phyloP scores from a whole-genome alignment of 2,113 vertebrate species.

The Cavia porcellus region DNA sequence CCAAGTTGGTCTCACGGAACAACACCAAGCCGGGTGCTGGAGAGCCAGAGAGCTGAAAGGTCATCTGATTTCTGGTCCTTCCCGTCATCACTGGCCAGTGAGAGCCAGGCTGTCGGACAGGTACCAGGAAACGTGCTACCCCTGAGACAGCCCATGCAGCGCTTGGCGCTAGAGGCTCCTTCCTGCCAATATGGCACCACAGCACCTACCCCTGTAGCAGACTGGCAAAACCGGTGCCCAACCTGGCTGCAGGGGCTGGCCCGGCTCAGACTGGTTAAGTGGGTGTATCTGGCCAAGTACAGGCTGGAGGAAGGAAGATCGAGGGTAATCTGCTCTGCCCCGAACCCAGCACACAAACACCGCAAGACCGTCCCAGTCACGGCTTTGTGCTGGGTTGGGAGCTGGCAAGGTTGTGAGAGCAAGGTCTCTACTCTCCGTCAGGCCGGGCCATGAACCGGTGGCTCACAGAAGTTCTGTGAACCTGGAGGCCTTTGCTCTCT shows the following conservation, averaged over 20 bases:
- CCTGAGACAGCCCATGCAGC: neutral
- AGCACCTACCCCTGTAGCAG: constrained; percentile 39
- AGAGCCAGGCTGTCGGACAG: neutral
- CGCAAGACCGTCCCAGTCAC: neutral
- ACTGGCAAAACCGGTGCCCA: constrained; percentile 71
- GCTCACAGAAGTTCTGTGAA: neutral
- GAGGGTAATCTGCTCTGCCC: constrained; percentile 9
- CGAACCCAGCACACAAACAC: neutral
- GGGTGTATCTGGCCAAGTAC: constrained; percentile 63
- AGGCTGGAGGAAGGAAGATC: neutral
- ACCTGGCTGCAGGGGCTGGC: constrained; percentile 31
- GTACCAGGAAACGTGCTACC: constrained; percentile 49
- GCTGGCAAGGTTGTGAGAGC: neutral
- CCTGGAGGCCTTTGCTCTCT: neutral
- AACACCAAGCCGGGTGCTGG: neutral
- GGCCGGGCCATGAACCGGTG: neutral
- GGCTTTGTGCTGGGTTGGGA: neutral
- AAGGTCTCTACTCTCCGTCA: neutral
- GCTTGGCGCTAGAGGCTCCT: constrained; percentile 8
- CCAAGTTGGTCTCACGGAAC: neutral
- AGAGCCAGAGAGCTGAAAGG: constrained; percentile 10
- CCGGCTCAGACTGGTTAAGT: constrained; percentile 68
- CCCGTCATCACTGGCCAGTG: neutral
- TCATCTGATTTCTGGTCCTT: neutral
- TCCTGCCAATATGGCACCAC: constrained; percentile 70